Evolutionary conservation across 2,797 vertebrate genomes (phyloP), one percentile per base, ranked within the genome.

Genomic region (Sciurus carolinensis): DNA sequence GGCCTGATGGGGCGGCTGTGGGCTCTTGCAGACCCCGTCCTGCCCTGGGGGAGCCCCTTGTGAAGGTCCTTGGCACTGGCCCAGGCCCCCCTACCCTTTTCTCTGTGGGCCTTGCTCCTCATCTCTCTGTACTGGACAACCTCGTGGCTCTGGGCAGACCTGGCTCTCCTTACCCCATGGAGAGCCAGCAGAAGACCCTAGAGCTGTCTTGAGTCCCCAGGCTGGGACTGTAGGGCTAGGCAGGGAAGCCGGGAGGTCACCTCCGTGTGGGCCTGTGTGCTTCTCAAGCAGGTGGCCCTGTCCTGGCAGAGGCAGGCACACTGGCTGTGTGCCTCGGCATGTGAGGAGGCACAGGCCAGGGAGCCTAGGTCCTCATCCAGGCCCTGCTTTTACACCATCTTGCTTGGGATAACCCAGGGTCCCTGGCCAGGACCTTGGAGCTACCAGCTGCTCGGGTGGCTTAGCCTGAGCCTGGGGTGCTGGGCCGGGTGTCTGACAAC

Each of bases 151-250:
- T 83, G 64, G 47, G 24, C 3, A 20, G 64, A 26, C 13, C 39
- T 79, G 81, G 20, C 14, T n/a, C 82, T 64, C 15, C 7, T 20
- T 0, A 0, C 36, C 66, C 39, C 39, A 0, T 14, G 5, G 1
- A 54, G 57, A 67, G 44, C 15, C 57, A 52, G 50, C 1, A 20
- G 83, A 47, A 86, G 64, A 57, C 36, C 67, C 90, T 62, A 75
- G 87, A 50, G 82, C 87, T 1, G 0, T 26, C 17, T 0, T 2
- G 83, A 52, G 17, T 17, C 36, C 57, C 1, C 0, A 17, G 62
- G 39, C 57, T 69, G 77, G 39, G 73, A 4, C 39, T 0, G 0
- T 6, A 9, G 84, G 33, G 33, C 33, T 11, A 0, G 39, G 39
- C 7, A 0, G 14, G 57, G 39, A 2, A 3, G 30, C 42, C 14